phyloP scores from a whole-genome alignment of 2,888 invertebrate species.

The Mycogona germanica region DNA sequence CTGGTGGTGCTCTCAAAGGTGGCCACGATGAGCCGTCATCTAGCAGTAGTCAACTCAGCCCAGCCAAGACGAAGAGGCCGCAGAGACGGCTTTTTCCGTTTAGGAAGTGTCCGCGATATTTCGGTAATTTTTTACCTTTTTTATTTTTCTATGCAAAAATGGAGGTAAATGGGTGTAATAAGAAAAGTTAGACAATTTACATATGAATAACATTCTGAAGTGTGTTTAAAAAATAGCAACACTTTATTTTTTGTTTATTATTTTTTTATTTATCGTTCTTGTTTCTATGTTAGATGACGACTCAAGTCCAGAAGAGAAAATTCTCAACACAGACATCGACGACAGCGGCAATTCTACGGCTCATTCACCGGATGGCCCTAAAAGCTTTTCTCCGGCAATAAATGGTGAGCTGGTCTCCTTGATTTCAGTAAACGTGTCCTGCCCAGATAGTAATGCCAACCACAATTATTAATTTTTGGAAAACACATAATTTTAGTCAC shows the following conservation, averaged over 20 bases:
- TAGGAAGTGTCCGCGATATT: slow-evolving; percentile 11
- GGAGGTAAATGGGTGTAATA: neutral
- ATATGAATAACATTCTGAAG: neutral
- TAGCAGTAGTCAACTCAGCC: too few species aligned
- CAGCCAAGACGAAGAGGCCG: neutral
- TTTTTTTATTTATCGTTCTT: neutral
- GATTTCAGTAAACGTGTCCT: too few species aligned
- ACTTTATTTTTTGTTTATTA: neutral
- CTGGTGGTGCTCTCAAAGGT: too few species aligned
- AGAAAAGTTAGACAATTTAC: neutral
- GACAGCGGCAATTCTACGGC: slow-evolving; percentile 86
- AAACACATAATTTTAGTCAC: neutral
- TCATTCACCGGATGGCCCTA: slow-evolving; percentile 63
- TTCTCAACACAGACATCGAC: slow-evolving; percentile 65
- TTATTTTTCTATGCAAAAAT: neutral
- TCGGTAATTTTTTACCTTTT: slow-evolving; percentile 6
- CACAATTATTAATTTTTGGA: neutral
- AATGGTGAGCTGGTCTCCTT: slow-evolving; percentile 17
- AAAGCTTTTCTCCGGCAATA: slow-evolving; percentile 21
- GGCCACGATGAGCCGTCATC: too few species aligned
- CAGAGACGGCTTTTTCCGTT: slow-evolving; percentile 13
- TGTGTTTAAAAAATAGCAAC: neutral
- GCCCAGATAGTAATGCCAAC: neutral
- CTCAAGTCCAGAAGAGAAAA: slow-evolving; percentile 74
- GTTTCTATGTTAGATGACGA: slow-evolving; percentile 38